Base-by-base conservation (phyloP, 2,113 vertebrate genomes). In the Chionomys nivalis region DNA sequence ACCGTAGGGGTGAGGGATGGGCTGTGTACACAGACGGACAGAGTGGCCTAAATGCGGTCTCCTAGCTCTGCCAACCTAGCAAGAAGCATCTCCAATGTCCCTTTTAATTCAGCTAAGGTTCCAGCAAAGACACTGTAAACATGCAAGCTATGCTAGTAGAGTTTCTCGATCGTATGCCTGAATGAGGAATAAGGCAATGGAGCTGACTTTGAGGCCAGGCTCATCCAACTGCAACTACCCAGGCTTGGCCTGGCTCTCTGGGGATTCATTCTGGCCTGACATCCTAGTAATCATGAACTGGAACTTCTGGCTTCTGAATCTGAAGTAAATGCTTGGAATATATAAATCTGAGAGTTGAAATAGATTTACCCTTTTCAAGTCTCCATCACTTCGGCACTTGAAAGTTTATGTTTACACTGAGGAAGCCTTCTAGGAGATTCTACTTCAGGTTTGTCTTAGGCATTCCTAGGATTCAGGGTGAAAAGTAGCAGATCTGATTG, bases 381-480 rank as follows among this genome's bases (percentile, higher is more conserved):
- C 95, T 96, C 86, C 82, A 87, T 28, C 78, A 93, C 88, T 93
- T 87, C 96, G 94, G 97, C 97, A 97, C 96, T 97, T 96, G 92
- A 83, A 90, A 96, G 55, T 92, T 90, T 87, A 77, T n/a, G 93
- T 93, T 90, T 87, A 95, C 31, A 78, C 58, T 70, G 90, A 89
- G 79, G 87, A 96, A 96, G 96, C 87, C 72, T 91, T 93, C 93
- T 75, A 47, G 89, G 47, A 95, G 91, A 86, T 76, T 94, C 87
- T 95, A 68, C 81, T 90, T 94, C 73, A 87, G 33, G 39, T 86
- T 68, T 89, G 42, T 61, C 66, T 63, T 82, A 94, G 72, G 92
- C 78, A 79, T 95, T 89, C 55, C 88, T 90, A 92, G 87, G 79
- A 88, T 72, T 79, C 72, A 96, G 70, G 92, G 44, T 78, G 47